Evolutionary conservation across 2,888 invertebrate genomes (phyloP).

Genomic region (Argynnis bischoffii): DNA sequence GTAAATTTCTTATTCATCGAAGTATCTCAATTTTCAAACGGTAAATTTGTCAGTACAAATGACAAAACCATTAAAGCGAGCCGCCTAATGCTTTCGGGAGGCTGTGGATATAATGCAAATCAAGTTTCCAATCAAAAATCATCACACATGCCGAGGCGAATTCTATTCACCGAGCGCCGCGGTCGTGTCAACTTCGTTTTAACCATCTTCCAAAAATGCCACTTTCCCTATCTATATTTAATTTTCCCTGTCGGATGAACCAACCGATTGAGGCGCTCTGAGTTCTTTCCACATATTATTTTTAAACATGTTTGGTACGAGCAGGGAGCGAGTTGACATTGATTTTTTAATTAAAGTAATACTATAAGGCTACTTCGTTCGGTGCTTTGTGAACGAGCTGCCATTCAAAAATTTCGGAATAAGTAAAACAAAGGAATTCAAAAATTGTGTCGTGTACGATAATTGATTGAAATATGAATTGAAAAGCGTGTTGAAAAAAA

Average conservation of each 20-base stretch:
- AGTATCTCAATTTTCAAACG: too few relatives aligned
- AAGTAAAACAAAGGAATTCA: not conserved
- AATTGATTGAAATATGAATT: too few relatives aligned
- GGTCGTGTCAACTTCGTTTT: constrained; percentile 1
- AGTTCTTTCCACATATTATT: not conserved
- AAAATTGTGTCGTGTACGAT: not conserved
- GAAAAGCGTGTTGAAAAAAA: too few relatives aligned
- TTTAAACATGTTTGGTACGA: not conserved
- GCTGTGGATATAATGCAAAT: constrained; percentile 2
- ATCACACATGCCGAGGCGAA: constrained; percentile 10
- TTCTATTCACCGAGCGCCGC: not conserved
- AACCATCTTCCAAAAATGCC: not conserved
- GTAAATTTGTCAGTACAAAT: not conserved
- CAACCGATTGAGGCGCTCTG: not conserved
- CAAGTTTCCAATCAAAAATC: constrained; percentile 32
- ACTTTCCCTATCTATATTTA: constrained; percentile 3
- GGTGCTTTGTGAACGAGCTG: not conserved
- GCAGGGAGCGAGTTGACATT: not conserved
- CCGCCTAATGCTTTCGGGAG: not conserved
- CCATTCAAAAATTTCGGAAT: not conserved
- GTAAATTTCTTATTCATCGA: too few relatives aligned
- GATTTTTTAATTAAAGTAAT: constrained; percentile 13
- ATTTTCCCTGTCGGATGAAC: not conserved
- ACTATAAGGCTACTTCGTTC: not conserved
- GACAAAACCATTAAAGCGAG: not conserved